A percentile compares a stretch with the other conserved stretches of the same genome.
phyloP scores from a whole-genome alignment of 2,797 vertebrate genomes.

The Pseudochromis fuscus region DNA sequence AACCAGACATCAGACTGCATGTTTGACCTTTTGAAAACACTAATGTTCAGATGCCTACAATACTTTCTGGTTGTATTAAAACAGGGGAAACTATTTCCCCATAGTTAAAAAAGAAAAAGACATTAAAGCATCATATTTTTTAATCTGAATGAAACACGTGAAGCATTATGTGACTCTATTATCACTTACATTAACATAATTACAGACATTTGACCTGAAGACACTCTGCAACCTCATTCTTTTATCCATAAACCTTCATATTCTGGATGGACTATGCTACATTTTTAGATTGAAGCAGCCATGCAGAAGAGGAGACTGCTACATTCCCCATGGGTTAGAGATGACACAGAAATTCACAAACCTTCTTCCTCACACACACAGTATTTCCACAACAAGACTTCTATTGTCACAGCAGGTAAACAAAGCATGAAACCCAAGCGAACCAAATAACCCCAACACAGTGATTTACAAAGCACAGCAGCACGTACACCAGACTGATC shows the following conservation, averaged over 20 bases:
- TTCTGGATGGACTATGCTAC: slow-evolving; percentile 4
- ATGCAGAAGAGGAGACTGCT: slow-evolving; percentile 40
- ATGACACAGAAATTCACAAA: slow-evolving; percentile 31
- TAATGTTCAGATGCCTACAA: not conserved
- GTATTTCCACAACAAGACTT: slow-evolving; percentile 14
- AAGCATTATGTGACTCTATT: not conserved
- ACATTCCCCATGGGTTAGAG: slow-evolving; percentile 27
- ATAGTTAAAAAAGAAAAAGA: not conserved
- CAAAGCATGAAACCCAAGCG: slow-evolving; percentile 42
- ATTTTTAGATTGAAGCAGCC: slow-evolving; percentile 29
- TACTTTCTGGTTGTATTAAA: not conserved
- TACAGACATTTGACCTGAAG: not conserved
- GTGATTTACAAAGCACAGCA: slow-evolving; percentile 1
- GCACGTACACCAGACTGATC: not conserved
- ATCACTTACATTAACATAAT: not conserved
- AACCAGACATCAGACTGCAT: not conserved
- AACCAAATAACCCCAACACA: slow-evolving; percentile 30
- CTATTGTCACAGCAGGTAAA: slow-evolving; percentile 15
- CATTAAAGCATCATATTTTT: not conserved
- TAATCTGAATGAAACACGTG: not conserved
- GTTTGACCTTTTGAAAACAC: no score
- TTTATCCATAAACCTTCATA: not conserved
- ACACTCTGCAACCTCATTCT: not conserved
- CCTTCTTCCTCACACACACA: slow-evolving; percentile 3
- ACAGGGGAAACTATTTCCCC: not conserved